Evolutionary conservation across 2,888 invertebrate genomes (phyloP), one percentile per base, ranked within the genome.

Genomic region (Leucophenga montana): DNA sequence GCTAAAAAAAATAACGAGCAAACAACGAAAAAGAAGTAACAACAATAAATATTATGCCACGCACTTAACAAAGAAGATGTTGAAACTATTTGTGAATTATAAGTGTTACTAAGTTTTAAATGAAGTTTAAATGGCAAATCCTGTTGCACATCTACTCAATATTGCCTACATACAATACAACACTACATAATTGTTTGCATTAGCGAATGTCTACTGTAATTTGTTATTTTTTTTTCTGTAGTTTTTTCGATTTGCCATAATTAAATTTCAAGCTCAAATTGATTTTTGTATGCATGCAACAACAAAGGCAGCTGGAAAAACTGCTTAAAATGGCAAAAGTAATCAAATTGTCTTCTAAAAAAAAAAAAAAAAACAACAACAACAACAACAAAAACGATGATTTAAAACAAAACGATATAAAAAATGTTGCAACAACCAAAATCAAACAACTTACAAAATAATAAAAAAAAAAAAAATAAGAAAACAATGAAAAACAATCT

Each of bases 181-280:
- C n/a, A n/a, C n/a, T n/a, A n/a, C n/a, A n/a, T n/a, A n/a, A n/a
- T 73, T 65, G 46, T 73, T 71, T 27, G 16, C 18, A 27, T 61
- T 61, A 18, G 71, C 72, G 73, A 70, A 67, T 65, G 31, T 8
- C 57, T 57, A 54, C 50, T 54, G 54, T 54, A 50, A 56, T 66
- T 66, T 56, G 67, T 67, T 73, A 71, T 73, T 73, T 79, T 80
- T 73, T 80, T 75, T 82, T 77, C 73, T 78, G 77, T 80, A 78
- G 82, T 80, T 75, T 80, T 74, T 78, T 76, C 76, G 82, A 82
- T 82, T 82, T 80, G 78, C 74, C 70, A 77, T 82, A 80, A 82
- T 80, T 80, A 80, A 80, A 82, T 82, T 76, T 39, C 39, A 39
- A 39, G 39, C 39, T 79, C 76, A 75, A 81, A 78, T 78, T 78